Base-by-base conservation (phyloP, 2,113 vertebrate genomes). In the Oncorhynchus tshawytscha region DNA sequence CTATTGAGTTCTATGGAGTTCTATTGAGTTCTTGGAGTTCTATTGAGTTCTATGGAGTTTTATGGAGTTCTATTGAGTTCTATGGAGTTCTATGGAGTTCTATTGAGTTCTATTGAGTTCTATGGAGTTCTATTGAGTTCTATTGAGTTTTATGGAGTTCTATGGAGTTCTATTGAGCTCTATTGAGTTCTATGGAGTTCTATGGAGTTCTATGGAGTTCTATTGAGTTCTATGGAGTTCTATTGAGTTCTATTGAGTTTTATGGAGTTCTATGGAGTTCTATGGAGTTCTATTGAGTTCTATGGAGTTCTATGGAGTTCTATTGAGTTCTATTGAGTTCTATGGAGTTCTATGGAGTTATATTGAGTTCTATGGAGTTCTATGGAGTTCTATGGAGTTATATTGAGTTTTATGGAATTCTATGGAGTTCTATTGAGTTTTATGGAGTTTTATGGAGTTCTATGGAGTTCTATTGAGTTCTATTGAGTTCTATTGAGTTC, bases 11-110 rank as follows among this genome's bases (percentile, higher is more conserved):
- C 3, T 4, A 16, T 51, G 2, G 11, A 0, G 11, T 51, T 80
- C 59, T 78, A 1, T 75, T 67, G n/a, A n/a, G n/a, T n/a, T n/a
- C n/a, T n/a, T n/a, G n/a, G 89, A 88, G 48, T 15, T 15, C 2
- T 15, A 15, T 49, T 3, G 9, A 2, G 9, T 3, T 81, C 64
- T 78, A 1, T 75, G 67, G 89, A 88, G 91, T 77, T 6, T 0
- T 7, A 1, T 75, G 67, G 89, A 88, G n/a, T n/a, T n/a, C n/a
- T n/a, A n/a, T n/a, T n/a, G n/a, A n/a, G n/a, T n/a, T n/a, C n/a
- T n/a, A n/a, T n/a, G n/a, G n/a, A n/a, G n/a, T n/a, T n/a, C n/a
- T n/a, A n/a, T n/a, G n/a, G n/a, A n/a, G 91, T 78, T 31, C 4
- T 31, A 31, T 31, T 1, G 29, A 1, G 48, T 49, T 49, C 1